These are phyloP conservation scores for Alca torda DNA, from an alignment of 2,797 vertebrate species.

Conservation along the genomic window DNA sequence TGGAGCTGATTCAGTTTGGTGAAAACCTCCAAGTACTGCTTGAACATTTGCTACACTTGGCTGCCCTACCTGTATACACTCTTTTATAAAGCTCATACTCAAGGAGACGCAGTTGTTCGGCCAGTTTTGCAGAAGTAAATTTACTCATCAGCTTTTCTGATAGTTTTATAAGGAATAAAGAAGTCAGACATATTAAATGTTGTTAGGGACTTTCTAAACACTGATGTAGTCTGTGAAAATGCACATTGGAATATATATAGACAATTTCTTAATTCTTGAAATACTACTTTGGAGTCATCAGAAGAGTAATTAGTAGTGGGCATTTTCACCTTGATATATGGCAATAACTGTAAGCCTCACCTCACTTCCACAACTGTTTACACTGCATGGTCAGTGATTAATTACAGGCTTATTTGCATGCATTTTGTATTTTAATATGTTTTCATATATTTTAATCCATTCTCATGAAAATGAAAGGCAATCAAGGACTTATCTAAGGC, in stretches of 20 bases:
- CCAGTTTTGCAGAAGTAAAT: slow-evolving; percentile 94
- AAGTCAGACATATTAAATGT: neutral
- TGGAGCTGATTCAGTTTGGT: slow-evolving; percentile 82
- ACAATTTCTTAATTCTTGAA: rapidly evolving
- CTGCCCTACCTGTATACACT: slow-evolving; percentile 95
- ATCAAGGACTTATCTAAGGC: neutral
- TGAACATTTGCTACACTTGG: slow-evolving; percentile 90
- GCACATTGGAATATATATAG: neutral
- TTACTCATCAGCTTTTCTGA: neutral
- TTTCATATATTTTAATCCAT: neutral
- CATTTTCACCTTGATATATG: neutral
- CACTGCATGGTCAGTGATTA: neutral
- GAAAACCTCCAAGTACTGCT: slow-evolving; percentile 84
- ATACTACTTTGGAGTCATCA: neutral
- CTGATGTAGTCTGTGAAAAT: neutral
- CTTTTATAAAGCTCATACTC: slow-evolving; percentile 86
- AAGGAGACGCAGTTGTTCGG: slow-evolving; percentile 85
- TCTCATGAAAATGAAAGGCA: neutral
- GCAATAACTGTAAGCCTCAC: neutral
- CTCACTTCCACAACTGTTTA: neutral
- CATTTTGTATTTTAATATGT: neutral
- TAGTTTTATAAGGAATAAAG: rapidly evolving
- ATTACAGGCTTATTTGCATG: too few relatives aligned
- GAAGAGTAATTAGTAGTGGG: neutral
- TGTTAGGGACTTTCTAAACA: neutral